Evolutionary conservation across 2,888 invertebrate genomes (phyloP).

Genomic region (Endotricha flammealis): DNA sequence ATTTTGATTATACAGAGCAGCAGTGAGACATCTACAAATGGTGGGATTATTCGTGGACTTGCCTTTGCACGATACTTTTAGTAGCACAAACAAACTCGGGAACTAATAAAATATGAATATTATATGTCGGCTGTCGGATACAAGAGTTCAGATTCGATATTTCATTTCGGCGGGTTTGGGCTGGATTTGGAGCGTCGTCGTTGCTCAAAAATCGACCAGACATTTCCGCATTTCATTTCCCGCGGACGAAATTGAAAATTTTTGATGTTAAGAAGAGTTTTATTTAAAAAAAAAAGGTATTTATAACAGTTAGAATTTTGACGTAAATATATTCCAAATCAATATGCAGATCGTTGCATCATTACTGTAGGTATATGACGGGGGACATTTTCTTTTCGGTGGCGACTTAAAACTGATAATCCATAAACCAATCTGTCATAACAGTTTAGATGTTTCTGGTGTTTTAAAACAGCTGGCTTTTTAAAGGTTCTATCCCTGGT

Average conservation of each 20-base stretch:
- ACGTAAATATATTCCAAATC: too few species aligned
- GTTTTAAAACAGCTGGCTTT: too few species aligned
- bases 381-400: too few species aligned
- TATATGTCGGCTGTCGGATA: slow-evolving; percentile 39
- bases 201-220: slow-evolving; percentile 30
- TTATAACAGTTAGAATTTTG: too few species aligned
- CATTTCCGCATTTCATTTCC: slow-evolving; percentile 1
- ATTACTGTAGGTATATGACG: too few species aligned
- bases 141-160: slow-evolving; percentile 43
- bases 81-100: slow-evolving; percentile 32
- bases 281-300: too few species aligned
- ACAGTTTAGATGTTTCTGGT: too few species aligned
- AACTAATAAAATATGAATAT: slow-evolving; percentile 55
- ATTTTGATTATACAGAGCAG: slow-evolving; percentile 14
- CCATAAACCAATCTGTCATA: too few species aligned
- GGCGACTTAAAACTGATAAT: too few species aligned
- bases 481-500: too few species aligned
- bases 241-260: not conserved
- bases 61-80: slow-evolving; percentile 24
- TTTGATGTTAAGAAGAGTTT: too few species aligned
- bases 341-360: too few species aligned
- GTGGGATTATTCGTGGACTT: slow-evolving; percentile 24
- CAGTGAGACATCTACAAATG: slow-evolving; percentile 25
- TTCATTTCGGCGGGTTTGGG: slow-evolving; percentile 50
- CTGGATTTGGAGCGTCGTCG: slow-evolving; percentile 38